These are phyloP conservation scores for Scalopus aquaticus DNA, from an alignment of 2,113 vertebrate species.

Conservation along the genomic window DNA sequence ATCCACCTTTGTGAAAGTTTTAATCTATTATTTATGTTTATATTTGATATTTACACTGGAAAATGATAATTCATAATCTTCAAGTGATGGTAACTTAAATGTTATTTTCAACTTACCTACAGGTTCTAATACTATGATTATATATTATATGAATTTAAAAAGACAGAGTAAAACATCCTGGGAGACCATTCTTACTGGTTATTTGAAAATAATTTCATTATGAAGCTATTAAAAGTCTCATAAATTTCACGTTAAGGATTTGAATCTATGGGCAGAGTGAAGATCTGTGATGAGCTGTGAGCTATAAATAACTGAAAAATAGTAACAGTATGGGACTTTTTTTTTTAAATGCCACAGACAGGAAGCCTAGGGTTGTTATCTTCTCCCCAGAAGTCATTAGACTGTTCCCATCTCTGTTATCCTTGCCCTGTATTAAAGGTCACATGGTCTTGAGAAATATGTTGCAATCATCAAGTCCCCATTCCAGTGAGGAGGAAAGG, in stretches of 20 bases:
- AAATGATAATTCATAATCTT: neutral
- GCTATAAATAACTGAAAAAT: neutral
- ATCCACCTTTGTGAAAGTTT: neutral
- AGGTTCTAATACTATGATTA: neutral
- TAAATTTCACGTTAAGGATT: neutral
- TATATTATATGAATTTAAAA: neutral
- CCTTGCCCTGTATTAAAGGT: neutral
- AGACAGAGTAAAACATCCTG: neutral
- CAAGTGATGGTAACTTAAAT: neutral
- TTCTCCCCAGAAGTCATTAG: neutral
- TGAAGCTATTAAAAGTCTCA: neutral
- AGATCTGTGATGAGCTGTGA: neutral
- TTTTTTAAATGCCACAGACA: neutral
- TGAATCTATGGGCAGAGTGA: neutral
- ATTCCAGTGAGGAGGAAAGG: neutral
- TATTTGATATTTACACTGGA: neutral
- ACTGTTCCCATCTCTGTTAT: neutral
- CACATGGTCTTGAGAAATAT: neutral
- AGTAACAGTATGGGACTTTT: neutral
- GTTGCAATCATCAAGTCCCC: neutral
- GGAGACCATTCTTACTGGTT: neutral
- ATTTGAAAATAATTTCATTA: neutral
- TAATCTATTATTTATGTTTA: neutral
- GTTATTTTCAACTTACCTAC: neutral
- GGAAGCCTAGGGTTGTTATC: neutral